These are phyloP conservation scores for Phymatocera aterrima DNA, from an alignment of 2,888 invertebrate species.

Conservation along the genomic window DNA sequence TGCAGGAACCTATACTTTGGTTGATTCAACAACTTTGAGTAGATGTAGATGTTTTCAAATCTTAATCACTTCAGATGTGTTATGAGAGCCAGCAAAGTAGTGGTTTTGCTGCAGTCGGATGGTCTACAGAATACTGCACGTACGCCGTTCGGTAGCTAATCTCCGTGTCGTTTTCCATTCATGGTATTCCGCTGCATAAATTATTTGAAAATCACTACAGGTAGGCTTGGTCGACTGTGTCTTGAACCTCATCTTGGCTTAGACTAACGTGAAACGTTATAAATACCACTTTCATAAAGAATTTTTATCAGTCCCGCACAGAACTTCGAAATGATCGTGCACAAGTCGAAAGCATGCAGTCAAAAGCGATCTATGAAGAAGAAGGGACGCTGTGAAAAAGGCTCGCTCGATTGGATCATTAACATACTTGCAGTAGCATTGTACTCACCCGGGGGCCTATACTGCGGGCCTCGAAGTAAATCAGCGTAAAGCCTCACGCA, in stretches of 20 bases:
- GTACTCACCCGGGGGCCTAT: slow-evolving; percentile 58
- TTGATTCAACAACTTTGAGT: slow-evolving; percentile 57
- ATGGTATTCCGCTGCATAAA: not conserved
- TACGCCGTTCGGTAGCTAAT: slow-evolving; percentile 55
- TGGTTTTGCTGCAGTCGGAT: slow-evolving; percentile 49
- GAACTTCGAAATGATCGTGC: no score
- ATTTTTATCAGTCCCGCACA: no score
- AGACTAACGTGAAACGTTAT: not conserved
- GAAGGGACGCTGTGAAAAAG: no score
- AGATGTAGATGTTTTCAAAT: slow-evolving; percentile 47
- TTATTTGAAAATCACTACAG: not conserved
- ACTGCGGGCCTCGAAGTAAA: slow-evolving; percentile 63
- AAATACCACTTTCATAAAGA: not conserved
- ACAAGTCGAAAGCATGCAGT: no score
- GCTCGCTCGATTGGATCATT: not conserved
- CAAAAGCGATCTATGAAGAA: no score
- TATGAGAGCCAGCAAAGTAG: slow-evolving; percentile 41
- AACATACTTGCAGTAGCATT: slow-evolving; percentile 53
- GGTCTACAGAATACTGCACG: slow-evolving; percentile 9
- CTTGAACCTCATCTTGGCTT: no score
- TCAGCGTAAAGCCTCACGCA: slow-evolving; percentile 56
- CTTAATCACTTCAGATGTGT: slow-evolving; percentile 42
- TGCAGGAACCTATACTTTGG: slow-evolving; percentile 57
- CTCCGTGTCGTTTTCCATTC: slow-evolving; percentile 53
- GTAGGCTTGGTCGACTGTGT: not conserved